Percentiles rank a stretch among this genome's conserved stretches.
These are phyloP conservation scores for Leptopterna dolabrata DNA, from an alignment of 2,888 invertebrate genomes.

Conservation along the genomic window DNA sequence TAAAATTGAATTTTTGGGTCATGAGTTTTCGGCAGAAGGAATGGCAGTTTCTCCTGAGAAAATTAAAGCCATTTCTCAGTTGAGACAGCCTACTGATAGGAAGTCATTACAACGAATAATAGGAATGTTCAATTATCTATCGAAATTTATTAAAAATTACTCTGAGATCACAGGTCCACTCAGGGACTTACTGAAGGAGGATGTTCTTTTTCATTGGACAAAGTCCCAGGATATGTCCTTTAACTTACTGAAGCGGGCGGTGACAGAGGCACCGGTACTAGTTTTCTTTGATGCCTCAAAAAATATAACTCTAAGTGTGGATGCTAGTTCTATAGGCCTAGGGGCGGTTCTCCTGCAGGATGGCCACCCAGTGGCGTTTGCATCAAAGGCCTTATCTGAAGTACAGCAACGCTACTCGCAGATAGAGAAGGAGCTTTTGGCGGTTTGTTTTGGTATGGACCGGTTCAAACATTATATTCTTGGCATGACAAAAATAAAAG, in stretches of 20 bases:
- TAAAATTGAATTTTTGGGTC: slow-evolving; percentile 63
- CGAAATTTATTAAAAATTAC: slow-evolving; percentile 60
- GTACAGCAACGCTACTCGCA: slow-evolving; percentile 65
- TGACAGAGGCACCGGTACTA: slow-evolving; percentile 60
- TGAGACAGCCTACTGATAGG: slow-evolving; percentile 59
- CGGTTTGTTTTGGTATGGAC: slow-evolving; percentile 51
- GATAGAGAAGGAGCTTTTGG: slow-evolving; percentile 66
- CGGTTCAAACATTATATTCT: slow-evolving; percentile 65
- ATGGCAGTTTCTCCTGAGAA: slow-evolving; percentile 55
- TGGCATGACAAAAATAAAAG: slow-evolving; percentile 45
- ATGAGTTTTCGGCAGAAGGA: slow-evolving; percentile 60
- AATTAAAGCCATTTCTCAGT: slow-evolving; percentile 58
- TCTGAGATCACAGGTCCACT: slow-evolving; percentile 57
- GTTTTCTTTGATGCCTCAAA: slow-evolving; percentile 62
- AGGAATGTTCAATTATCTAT: slow-evolving; percentile 61
- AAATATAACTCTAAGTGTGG: slow-evolving; percentile 63
- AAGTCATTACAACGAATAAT: slow-evolving; percentile 59
- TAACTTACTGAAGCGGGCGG: slow-evolving; percentile 55
- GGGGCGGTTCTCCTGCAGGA: slow-evolving; percentile 65
- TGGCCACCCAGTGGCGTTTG: slow-evolving; percentile 63
- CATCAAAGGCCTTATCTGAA: slow-evolving; percentile 64
- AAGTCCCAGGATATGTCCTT: slow-evolving; percentile 52
- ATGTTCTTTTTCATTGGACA: slow-evolving; percentile 57
- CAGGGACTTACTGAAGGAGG: slow-evolving; percentile 59
- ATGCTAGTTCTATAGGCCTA: slow-evolving; percentile 62